A percentile compares a stretch with the other conserved stretches of the same genome.
Evolutionary conservation across 2,888 invertebrate species (phyloP).

Genomic region (Nomada ferruginata): DNA sequence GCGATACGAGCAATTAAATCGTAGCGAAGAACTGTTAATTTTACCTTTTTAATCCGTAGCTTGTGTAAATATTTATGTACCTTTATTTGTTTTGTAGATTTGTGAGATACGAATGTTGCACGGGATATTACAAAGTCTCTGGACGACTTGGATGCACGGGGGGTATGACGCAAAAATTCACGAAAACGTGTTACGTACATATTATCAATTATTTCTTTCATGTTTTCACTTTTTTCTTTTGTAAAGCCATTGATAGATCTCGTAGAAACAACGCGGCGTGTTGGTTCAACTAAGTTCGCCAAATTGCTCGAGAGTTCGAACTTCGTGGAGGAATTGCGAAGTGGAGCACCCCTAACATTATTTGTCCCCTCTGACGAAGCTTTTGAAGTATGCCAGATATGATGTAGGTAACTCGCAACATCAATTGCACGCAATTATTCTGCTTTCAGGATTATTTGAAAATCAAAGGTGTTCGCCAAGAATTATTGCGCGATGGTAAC

Average conservation of each 20-base stretch:
- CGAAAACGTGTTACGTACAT: neutral
- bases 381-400: slow-evolving; percentile 27
- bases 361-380: slow-evolving; percentile 46
- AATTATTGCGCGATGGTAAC: slow-evolving; percentile 20
- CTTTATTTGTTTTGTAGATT: slow-evolving; percentile 25
- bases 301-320: slow-evolving; percentile 36
- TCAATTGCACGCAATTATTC: neutral
- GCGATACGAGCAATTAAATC: neutral
- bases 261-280: slow-evolving; percentile 34
- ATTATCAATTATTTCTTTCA: neutral
- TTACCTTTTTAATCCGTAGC: neutral
- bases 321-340: slow-evolving; percentile 20
- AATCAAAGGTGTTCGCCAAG: slow-evolving; percentile 22
- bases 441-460: slow-evolving; percentile 30
- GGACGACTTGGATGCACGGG: slow-evolving; percentile 35
- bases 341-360: slow-evolving; percentile 31
- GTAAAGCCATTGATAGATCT: slow-evolving; percentile 46
- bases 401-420: neutral
- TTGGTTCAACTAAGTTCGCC: slow-evolving; percentile 45
- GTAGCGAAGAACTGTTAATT: neutral
- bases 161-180: slow-evolving; percentile 15
- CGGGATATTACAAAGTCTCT: slow-evolving; percentile 45
- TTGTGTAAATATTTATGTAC: neutral
- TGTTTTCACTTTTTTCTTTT: slow-evolving; percentile 8
- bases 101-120: slow-evolving; percentile 46